Evolutionary conservation across 2,113 vertebrate species (phyloP), one percentile per base, ranked within the genome.

Genomic region (Myotis davidii): DNA sequence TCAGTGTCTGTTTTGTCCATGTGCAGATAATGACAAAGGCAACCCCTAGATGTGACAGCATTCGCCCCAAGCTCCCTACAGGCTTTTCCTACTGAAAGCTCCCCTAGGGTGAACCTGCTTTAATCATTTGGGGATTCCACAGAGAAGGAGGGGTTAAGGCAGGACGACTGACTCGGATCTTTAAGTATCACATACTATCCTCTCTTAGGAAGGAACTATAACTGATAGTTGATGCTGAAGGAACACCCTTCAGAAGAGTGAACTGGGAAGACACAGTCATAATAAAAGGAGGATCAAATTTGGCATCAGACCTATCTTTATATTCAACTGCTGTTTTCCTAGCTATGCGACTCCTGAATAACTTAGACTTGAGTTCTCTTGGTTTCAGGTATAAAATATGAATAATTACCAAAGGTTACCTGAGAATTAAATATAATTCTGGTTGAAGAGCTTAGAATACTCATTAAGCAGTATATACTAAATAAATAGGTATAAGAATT

Each of bases 401-500:
- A 81, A 52, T 42, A 25, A 69, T 48, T 39, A 82, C 32, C 77
- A 39, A 95, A 87, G 77, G 73, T 64, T 64, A 85, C 25, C 7
- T 64, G 42, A 82, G 52, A 82, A 85, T 32, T 88, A 88, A 92
- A 87, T 39, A 39, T 34, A 45, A 54, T 76, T 20, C 73, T 92
- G 18, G 32, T 29, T 59, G 48, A 96, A 94, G 86, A 85, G 76
- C 39, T 93, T 27, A 91, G 39, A 86, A 56, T 45, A n/a, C 52
- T 32, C 61, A 61, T 4, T 88, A 92, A 86, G 59, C 37, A 91
- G 0, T 45, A 89, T 32, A 16, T 89, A 9, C 39, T 86, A 89
- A 93, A 85, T 42, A 88, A 88, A 88, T 18, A 86, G 29, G 3
- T 45, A 34, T 20, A 64, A 91, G 10, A 86, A 74, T 91, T 79